A percentile compares a stretch with the other conserved stretches of the same genome.
phyloP scores from a whole-genome alignment of 1,140 invertebrate species.

The Chrysomallon squamiferum region DNA sequence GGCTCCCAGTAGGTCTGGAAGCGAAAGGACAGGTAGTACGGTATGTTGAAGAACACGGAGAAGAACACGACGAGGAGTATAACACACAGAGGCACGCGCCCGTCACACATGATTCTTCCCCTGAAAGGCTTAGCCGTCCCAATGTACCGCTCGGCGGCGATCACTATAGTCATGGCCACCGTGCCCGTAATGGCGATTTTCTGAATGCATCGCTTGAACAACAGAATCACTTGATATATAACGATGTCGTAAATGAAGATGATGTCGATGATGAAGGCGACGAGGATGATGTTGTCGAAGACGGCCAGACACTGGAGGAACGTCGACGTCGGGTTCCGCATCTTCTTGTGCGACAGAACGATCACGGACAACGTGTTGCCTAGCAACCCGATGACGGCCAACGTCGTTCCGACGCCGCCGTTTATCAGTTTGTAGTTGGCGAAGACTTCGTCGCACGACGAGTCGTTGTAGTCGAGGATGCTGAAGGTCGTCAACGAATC shows the following conservation, averaged over 20 bases:
- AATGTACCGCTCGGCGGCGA: conserved; percentile 79
- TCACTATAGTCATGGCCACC: conserved; percentile 80
- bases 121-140: conserved; percentile 78
- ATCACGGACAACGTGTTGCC: conserved; percentile 52
- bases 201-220: conserved; percentile 68
- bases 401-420: conserved; percentile 71
- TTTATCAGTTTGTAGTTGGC: conserved; percentile 15
- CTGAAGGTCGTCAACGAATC: no score
- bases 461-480: no score
- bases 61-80: conserved; percentile 71
- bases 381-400: conserved; percentile 65
- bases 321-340: conserved; percentile 50
- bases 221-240: conserved; percentile 59
- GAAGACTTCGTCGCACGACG: background rate
- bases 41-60: conserved; percentile 72
- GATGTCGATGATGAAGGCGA: conserved; percentile 77
- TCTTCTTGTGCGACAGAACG: conserved; percentile 47
- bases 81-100: conserved; percentile 56
- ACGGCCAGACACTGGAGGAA: conserved; percentile 53
- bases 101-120: conserved; percentile 71
- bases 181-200: conserved; percentile 80
- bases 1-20: background rate
- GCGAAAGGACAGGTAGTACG: conserved; percentile 73
- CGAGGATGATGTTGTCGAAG: conserved; percentile 52
- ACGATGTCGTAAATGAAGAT: conserved; percentile 74